Evolutionary conservation across 2,113 vertebrate genomes (phyloP).

Genomic region (Ursus arctos): DNA sequence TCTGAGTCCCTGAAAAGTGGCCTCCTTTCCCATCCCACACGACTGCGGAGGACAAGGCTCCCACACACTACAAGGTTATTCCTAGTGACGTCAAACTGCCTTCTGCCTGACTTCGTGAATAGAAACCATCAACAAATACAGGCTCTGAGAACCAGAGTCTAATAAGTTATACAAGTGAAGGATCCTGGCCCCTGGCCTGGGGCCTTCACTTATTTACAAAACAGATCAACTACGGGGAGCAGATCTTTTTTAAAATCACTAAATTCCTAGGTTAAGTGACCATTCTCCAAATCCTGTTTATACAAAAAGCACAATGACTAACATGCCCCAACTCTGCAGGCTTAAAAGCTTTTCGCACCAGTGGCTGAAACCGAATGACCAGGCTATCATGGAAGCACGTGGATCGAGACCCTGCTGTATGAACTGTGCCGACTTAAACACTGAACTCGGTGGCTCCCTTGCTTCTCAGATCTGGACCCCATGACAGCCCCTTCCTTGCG

Average conservation of each 20-base stretch:
- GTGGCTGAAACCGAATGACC: not conserved
- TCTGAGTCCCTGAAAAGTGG: constrained; percentile 39
- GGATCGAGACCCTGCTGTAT: not conserved
- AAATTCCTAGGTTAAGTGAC: constrained; percentile 68
- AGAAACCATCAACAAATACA: constrained; percentile 81
- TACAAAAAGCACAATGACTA: constrained; percentile 57
- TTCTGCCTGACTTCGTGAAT: constrained; percentile 66
- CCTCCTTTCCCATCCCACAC: constrained; percentile 49
- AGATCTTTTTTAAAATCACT: not conserved
- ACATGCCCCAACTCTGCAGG: not conserved
- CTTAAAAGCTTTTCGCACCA: constrained; percentile 4
- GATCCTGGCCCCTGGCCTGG: constrained; percentile 2
- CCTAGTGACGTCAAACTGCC: constrained; percentile 49
- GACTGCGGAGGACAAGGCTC: constrained; percentile 68
- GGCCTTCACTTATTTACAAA: constrained; percentile 76
- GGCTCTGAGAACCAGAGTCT: constrained; percentile 49
- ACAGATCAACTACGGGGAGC: constrained; percentile 59
- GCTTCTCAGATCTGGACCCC: not conserved
- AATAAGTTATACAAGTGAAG: constrained; percentile 64
- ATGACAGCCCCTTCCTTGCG: not conserved
- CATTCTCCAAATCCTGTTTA: constrained; percentile 69
- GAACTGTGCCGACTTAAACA: not conserved
- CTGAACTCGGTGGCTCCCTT: not conserved
- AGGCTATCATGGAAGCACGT: not conserved
- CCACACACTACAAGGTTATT: constrained; percentile 74